Conservation (phyloP, 1,140 invertebrate genomes). For the Pseudachorutes palmiensis region DNA sequence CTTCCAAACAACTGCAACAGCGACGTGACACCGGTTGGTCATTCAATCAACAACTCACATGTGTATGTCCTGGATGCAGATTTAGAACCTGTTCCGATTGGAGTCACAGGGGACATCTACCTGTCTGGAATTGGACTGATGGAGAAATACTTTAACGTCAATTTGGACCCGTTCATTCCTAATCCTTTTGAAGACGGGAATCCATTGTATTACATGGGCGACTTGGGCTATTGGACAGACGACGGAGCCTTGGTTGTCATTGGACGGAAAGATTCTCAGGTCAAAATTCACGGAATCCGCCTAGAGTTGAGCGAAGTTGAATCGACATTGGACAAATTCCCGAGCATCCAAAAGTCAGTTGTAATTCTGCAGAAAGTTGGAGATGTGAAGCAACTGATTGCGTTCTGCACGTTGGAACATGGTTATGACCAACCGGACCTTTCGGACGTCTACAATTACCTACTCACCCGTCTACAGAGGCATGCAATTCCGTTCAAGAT, state of each 20-base stretch:
- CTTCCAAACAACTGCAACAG: background rate
- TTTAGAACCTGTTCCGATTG: background rate
- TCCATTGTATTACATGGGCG: background rate
- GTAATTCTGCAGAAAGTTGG: background rate
- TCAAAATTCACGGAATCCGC: constrained; percentile 1
- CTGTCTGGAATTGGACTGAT: background rate
- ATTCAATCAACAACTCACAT: background rate
- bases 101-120: background rate
- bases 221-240: background rate
- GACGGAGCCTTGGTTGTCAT: background rate
- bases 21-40: background rate
- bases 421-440: background rate
- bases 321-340: background rate
- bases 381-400: background rate
- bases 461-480: background rate
- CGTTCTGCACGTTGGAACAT: background rate
- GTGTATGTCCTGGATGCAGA: background rate
- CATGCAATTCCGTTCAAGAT: background rate
- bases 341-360: background rate
- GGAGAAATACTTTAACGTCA: background rate
- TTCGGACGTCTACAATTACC: background rate
- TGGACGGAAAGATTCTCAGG: constrained; percentile 4
- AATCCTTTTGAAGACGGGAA: background rate
- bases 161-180: background rate
- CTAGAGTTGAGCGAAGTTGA: constrained; percentile 10